Base-by-base conservation (phyloP, 2,113 vertebrate genomes). In the Mus spicilegus region DNA sequence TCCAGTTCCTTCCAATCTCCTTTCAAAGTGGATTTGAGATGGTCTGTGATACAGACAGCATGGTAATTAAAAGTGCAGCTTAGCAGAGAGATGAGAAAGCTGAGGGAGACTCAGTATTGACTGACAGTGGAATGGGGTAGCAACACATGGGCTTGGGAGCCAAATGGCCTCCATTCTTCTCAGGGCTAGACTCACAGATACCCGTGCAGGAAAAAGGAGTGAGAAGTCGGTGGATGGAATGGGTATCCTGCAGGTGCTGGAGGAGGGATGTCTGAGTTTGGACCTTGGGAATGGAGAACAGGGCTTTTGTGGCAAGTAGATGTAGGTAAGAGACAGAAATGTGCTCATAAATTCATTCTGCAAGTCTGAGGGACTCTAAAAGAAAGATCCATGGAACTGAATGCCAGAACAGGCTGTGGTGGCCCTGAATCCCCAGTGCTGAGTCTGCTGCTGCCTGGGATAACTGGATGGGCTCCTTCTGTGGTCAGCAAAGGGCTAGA, bases 1-100 rank as follows among this genome's bases (percentile, higher is more conserved):
- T 65, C 26, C 26, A 46, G 58, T 19, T 28, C 16, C 58, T 61
- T 85, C 81, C 51, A n/a, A 70, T 26, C 42, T 24, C 89, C 17
- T 76, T 65, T 86, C 72, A 75, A 82, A 70, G 70, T 77, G 19
- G 13, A 70, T 77, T 92, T 72, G 46, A 93, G 61, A 58, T 73
- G 42, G 26, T 26, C 69, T 90, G 39, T 76, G 42, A 51, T 78
- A 76, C 33, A 39, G 58, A 73, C 13, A 72, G 51, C 42, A 17
- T 51, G 65, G 81, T 39, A 85, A 67, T 65, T 92, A 46, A 92
- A 89, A 90, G n/a, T 26, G 28, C n/a, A 86, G 33, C 22, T 93
- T 85, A 63, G 28, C 13, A 89, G 88, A 91, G 20, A 75, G 33
- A 28, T 85, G 30, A 85, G 78, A 67, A 86, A 42, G 14, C 54